phyloP scores from a whole-genome alignment of 2,113 vertebrate species.

The Sarotherodon lohbergeri region DNA sequence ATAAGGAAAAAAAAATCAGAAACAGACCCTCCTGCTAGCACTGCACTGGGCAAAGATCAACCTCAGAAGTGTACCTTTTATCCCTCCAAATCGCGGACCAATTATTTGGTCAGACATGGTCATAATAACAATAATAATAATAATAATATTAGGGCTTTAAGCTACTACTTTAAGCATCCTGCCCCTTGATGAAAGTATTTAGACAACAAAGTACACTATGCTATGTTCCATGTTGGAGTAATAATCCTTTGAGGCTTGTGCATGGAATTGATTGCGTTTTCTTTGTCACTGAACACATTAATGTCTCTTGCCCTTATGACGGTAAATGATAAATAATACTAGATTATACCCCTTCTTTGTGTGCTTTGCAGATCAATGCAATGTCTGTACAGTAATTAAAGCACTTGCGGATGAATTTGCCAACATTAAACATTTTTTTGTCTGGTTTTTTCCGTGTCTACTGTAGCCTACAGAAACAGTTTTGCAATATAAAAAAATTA shows the following conservation, averaged over 20 bases:
- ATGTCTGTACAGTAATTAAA: background rate
- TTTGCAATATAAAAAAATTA: background rate
- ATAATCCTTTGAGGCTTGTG: background rate
- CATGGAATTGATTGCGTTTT: background rate
- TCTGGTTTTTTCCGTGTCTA: accelerated
- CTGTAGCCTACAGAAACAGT: background rate
- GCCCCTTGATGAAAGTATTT: background rate
- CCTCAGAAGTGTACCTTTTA: background rate
- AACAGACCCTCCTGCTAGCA: background rate
- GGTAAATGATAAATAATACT: no score
- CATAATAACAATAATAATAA: background rate
- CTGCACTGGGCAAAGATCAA: background rate
- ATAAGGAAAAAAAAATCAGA: background rate
- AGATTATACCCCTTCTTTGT: background rate
- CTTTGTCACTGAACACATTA: no score
- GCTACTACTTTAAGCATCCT: background rate
- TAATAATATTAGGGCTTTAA: background rate
- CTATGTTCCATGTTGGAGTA: background rate
- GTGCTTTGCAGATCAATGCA: background rate
- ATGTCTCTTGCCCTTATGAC: background rate
- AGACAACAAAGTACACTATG: background rate
- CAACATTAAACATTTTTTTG: background rate
- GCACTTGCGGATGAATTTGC: background rate
- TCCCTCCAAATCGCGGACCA: background rate
- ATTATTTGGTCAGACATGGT: background rate